These are phyloP conservation scores for Argynnis bischoffii DNA, from an alignment of 2,888 invertebrate genomes.

Conservation along the genomic window DNA sequence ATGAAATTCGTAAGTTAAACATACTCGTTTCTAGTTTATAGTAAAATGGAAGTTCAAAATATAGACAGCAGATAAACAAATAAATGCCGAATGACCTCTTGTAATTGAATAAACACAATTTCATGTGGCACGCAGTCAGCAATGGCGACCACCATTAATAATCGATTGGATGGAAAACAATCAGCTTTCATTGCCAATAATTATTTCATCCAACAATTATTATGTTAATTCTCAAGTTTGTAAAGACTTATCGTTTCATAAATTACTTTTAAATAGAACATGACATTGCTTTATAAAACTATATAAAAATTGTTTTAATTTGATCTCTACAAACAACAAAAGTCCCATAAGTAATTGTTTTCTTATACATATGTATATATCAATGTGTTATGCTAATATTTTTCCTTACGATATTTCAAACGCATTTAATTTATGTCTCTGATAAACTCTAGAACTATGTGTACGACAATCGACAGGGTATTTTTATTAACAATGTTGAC, in stretches of 20 bases:
- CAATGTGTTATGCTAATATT: conserved; percentile 14
- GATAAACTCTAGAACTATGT: conserved; percentile 31
- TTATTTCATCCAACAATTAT: conserved; percentile 22
- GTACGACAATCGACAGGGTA: conserved; percentile 38
- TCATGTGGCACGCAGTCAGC: conserved; percentile 63
- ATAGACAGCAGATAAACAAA: not conserved
- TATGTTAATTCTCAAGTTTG: conserved; percentile 13
- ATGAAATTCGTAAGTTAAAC: not conserved
- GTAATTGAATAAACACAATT: conserved; percentile 54
- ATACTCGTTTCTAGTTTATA: not conserved
- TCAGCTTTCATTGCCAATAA: conserved; percentile 17
- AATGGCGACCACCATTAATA: conserved; percentile 21
- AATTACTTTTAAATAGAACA: conserved; percentile 22
- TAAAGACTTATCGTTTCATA: conserved; percentile 7
- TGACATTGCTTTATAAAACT: conserved; percentile 6
- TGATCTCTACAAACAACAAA: conserved; percentile 4
- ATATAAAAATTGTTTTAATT: not conserved
- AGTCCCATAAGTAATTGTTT: conserved; percentile 8
- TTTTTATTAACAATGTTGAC: conserved; percentile 43
- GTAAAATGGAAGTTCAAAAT: not conserved
- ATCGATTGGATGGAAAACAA: conserved; percentile 16
- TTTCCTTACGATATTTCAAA: conserved; percentile 32
- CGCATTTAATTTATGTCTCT: conserved; percentile 25
- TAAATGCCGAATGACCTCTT: conserved; percentile 9
- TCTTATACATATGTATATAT: conserved; percentile 1